Evolutionary conservation across 2,797 vertebrate species (phyloP), one percentile per base, ranked within the genome.

Genomic region (Lepilemur septentrionalis): DNA sequence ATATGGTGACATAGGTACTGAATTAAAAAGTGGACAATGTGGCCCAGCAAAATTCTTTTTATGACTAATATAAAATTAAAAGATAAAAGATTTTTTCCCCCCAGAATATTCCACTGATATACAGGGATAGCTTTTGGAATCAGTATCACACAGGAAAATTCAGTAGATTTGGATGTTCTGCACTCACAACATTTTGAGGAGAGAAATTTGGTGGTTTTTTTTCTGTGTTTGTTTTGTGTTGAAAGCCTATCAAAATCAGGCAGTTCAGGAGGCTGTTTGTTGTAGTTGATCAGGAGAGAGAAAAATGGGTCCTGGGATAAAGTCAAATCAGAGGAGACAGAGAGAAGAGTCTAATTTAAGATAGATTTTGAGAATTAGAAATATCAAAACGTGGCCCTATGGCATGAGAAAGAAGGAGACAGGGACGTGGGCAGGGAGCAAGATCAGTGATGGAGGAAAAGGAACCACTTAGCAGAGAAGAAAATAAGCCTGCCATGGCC

Each of bases 21-120:
- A 67, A 86, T 79, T 85, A 43, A 94, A 96, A 89, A 46, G 1
- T 82, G 57, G 7, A 5, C 13, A 9, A 85, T 13, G 52, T 83
- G 48, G 22, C 50, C 61, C 28, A 85, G 46, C 9, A 83, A 89
- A 83, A 30, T 52, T 41, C 50, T 91, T 41, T 4, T 69, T 76
- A n/a, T 75, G n/a, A 94, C n/a, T 78, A 78, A 91, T 79, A 82
- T 59, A 87, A 84, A 88, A 69, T 63, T 81, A 22, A 32, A 90
- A 83, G 81, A 91, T 63, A 48, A 85, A 83, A 67, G 6, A 25
- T 7, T 11, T 63, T 46, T 87, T 35, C 80, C 2, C 35, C 13
- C n/a, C 9, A 91, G 43, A 76, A 84, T 48, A 84, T 78, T 35
- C 25, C 91, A 32, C 32, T 69, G 52, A 57, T 70, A 69, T 1